Base-by-base conservation (phyloP, 1,140 invertebrate species). In the Apis dorsata region DNA sequence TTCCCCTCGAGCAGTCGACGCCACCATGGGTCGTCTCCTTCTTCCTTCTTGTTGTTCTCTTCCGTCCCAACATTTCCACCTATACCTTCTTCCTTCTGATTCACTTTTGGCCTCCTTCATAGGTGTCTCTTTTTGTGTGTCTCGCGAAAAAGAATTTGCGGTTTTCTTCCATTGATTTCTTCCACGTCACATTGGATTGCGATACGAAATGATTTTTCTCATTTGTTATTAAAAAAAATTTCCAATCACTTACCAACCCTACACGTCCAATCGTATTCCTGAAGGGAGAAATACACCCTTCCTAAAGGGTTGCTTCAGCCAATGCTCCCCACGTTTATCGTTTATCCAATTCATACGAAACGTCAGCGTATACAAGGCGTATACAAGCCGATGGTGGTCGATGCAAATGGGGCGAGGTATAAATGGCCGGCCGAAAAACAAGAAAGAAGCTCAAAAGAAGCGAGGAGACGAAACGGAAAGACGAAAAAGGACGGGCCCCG, bases 1-100 rank as follows among this genome's bases (percentile, higher is more conserved):
- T 83, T 62, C 60, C 63, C 73, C 68, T 63, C 55, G 28, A 66
- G 62, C 66, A 70, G 57, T 69, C 73, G 63, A 80, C 85, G 83
- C 79, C 69, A 76, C 82, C 59, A 83, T 57, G 72, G 57, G 4
- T 44, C 34, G 34, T 60, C 75, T 75, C 63, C 86, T 78, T 83
- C 74, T 71, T 73, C 78, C 75, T 88, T 83, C 86, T 87, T 66
- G 81, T 77, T 81, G 62, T 57, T 88, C 63, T 57, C 78, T 68
- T 79, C 75, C 66, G 79, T 69, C 66, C 34, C 69, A 80, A 69
- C 60, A 44, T 88, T 85, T 88, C 79, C 70, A 79, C 82, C 51
- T 81, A 24, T 28, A n/a, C 59, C 34, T 0, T 12, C 34, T 0
- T 12, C 75, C 7, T 53, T 59, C 72, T 44, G n/a, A n/a, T 62